Evolutionary conservation across 2,888 invertebrate species (phyloP).

Genomic region (Helobdella robusta): DNA sequence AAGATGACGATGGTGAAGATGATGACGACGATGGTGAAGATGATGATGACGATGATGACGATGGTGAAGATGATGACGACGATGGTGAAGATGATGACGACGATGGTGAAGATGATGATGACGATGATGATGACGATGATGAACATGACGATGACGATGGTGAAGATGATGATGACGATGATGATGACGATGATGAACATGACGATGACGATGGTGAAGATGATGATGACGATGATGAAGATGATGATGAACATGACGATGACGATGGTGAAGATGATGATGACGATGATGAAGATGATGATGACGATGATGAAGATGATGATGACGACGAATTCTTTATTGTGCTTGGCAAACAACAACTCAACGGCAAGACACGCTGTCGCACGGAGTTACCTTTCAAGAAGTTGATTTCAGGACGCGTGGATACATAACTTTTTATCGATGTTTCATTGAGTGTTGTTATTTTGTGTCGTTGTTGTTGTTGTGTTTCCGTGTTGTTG

Average conservation of each 20-base stretch:
- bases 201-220: background rate
- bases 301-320: background rate
- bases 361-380: too few relatives aligned
- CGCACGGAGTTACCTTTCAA: too few relatives aligned
- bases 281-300: background rate
- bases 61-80: background rate
- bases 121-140: background rate
- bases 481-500: too few relatives aligned
- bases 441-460: too few relatives aligned
- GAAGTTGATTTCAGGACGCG: too few relatives aligned
- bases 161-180: background rate
- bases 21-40: background rate
- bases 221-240: background rate
- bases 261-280: conserved; percentile 1
- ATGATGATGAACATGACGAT: background rate
- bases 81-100: background rate
- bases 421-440: too few relatives aligned
- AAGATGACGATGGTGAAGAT: background rate
- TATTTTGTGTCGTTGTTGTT: too few relatives aligned
- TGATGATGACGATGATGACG: background rate
- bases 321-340: background rate
- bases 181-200: background rate
- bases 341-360: too few relatives aligned
- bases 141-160: background rate
- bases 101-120: background rate